Evolutionary conservation across 2,888 invertebrate species (phyloP).

Genomic region (Leptinotarsa peninsularis): DNA sequence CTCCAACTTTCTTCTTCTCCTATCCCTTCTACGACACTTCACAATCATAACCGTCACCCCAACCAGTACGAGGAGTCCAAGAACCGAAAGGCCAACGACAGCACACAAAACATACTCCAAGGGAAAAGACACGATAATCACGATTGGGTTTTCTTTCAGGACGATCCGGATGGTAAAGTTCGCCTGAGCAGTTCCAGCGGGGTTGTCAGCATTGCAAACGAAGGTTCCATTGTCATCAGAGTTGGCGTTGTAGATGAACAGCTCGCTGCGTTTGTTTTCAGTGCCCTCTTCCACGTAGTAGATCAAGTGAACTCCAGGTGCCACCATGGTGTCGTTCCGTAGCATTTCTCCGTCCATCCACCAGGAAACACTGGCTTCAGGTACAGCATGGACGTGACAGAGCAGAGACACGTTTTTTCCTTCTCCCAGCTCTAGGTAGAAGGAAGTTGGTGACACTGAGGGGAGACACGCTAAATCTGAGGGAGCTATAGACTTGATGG

Average conservation of each 20-base stretch:
- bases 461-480: constrained; percentile 86
- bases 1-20: constrained; percentile 68
- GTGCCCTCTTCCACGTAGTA: constrained; percentile 80
- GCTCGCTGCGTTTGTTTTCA: constrained; percentile 81
- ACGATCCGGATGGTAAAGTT: constrained; percentile 86
- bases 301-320: constrained; percentile 75
- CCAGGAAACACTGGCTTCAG: constrained; percentile 86
- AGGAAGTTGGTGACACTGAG: constrained; percentile 79
- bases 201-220: constrained; percentile 86
- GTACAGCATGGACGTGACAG: constrained; percentile 84
- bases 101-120: constrained; percentile 78
- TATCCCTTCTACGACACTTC: constrained; percentile 60
- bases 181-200: constrained; percentile 81
- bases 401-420: constrained; percentile 85
- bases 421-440: constrained; percentile 81
- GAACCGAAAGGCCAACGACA: constrained; percentile 73
- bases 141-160: constrained; percentile 78
- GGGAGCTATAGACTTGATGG: constrained; percentile 74
- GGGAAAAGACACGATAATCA: constrained; percentile 73
- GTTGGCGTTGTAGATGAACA: constrained; percentile 82
- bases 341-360: constrained; percentile 84
- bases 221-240: constrained; percentile 88
- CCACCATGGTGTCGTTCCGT: constrained; percentile 79
- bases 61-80: constrained; percentile 74
- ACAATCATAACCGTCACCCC: constrained; percentile 65